Conservation (phyloP, 23 tunicate species). For the Ciona savignyi region DNA sequence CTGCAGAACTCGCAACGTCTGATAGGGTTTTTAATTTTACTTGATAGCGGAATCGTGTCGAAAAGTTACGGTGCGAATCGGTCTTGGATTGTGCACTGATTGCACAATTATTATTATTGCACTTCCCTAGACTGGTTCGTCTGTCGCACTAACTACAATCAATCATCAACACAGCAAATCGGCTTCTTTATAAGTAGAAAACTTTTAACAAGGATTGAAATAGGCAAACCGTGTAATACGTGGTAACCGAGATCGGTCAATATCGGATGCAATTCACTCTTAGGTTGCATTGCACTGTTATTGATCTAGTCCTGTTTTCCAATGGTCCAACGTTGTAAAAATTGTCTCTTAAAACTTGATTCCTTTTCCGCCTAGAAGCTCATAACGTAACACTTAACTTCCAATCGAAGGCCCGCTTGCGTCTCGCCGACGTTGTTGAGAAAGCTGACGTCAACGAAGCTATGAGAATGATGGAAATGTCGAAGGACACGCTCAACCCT, state of each 20-base stretch:
- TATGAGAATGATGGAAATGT: conserved; percentile 99
- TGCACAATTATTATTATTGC: conserved; percentile 54
- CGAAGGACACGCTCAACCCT: conserved; percentile 91
- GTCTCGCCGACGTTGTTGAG: conserved; percentile 84
- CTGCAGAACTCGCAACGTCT: not conserved
- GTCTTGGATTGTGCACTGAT: conserved; percentile 87
- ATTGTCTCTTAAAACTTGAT: too few relatives aligned
- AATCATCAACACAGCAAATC: too few relatives aligned
- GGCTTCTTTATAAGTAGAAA: too few relatives aligned
- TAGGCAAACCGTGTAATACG: too few relatives aligned
- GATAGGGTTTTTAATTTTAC: not conserved
- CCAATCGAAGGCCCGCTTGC: conserved; percentile 79
- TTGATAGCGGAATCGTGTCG: not conserved
- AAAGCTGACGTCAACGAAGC: conserved; percentile 98
- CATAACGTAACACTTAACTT: too few relatives aligned
- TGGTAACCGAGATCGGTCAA: conserved; percentile 37
- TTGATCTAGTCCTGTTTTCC: conserved; percentile 81
- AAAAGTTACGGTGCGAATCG: conserved; percentile 9
- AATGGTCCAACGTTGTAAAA: too few relatives aligned
- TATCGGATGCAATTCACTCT: conserved; percentile 56
- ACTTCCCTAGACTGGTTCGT: conserved; percentile 99
- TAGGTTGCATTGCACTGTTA: conserved; percentile 92
- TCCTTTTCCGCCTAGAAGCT: too few relatives aligned
- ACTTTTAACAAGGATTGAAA: too few relatives aligned
- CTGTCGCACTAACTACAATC: not conserved